Base-by-base conservation (phyloP, 2,113 vertebrate genomes). In the Hydrolagus affinis region DNA sequence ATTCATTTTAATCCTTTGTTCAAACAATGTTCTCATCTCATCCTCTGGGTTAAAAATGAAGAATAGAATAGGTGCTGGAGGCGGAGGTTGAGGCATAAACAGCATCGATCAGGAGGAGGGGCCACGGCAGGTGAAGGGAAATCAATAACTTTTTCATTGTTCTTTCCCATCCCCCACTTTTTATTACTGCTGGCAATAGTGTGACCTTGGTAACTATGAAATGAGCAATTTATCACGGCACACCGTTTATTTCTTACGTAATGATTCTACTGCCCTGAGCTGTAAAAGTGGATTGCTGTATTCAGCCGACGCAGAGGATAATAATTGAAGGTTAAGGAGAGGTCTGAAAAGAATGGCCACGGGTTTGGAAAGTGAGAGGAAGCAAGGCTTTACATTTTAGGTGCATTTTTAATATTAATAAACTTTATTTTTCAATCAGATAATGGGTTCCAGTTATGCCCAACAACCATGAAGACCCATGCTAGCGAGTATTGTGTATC, bases 201-300 rank as follows among this genome's bases (percentile, higher is more conserved):
- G 28, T 62, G 59, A 80, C 25, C 78, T 62, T 66, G 60, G 62
- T n/a, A 83, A 9, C 25, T 68, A 66, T 11, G 60, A 21, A 83
- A 83, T 17, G 11, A 83, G 28, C 14, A 66, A 17, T 68, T 83
- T 80, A 80, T 68, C 78, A 83, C 62, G 32, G 59, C 66, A 25
- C 78, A 66, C 8, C 8, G 21, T 28, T 83, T 83, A 60, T 83
- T 68, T 17, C 59, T 80, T 80, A 30, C 25, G 14, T 64, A 83
- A 83, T 64, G 32, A 25, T 60, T 28, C 3, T 2, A 30, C 78
- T 32, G 78, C 62, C 76, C 78, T 83, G 9, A 66, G 28, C 78
- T 30, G 66, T 83, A 83, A 83, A 83, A 83, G 19, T 30, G 28
- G 66, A 83, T 83, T 83, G 78, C 78, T 66, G 60, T 30, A 32